These are phyloP conservation scores for Channa maculata DNA, from an alignment of 2,113 vertebrate genomes.

Conservation along the genomic window DNA sequence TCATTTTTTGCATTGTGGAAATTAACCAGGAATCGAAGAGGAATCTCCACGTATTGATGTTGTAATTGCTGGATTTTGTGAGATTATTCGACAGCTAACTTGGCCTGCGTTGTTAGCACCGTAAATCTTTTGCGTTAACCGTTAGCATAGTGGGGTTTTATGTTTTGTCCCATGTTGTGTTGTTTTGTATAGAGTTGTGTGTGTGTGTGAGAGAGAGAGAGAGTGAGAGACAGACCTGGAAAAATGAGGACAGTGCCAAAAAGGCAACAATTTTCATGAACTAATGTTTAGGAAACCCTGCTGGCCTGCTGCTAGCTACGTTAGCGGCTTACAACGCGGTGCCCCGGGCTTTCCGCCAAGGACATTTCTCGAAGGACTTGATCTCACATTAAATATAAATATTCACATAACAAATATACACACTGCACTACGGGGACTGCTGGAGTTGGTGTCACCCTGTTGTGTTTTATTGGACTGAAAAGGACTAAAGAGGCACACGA, in stretches of 20 bases:
- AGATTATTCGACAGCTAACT: not conserved
- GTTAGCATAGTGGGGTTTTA: slow-evolving; percentile 49
- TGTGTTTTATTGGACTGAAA: slow-evolving; percentile 66
- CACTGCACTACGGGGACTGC: slow-evolving; percentile 44
- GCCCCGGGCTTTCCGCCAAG: slow-evolving; percentile 40
- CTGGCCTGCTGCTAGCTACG: slow-evolving; percentile 55
- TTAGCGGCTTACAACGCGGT: slow-evolving; percentile 26
- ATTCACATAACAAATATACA: slow-evolving; percentile 1
- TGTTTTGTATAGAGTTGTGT: not conserved
- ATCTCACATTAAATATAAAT: slow-evolving; percentile 10
- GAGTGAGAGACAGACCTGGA: too few species aligned
- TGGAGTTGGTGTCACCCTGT: slow-evolving; percentile 54
- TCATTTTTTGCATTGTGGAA: not conserved
- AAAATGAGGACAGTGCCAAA: slow-evolving; percentile 20
- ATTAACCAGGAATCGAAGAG: slow-evolving; percentile 2
- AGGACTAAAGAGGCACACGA: slow-evolving; percentile 56
- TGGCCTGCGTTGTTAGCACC: slow-evolving; percentile 31
- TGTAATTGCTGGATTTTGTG: slow-evolving; percentile 33
- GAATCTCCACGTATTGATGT: not conserved
- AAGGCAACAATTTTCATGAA: slow-evolving; percentile 29
- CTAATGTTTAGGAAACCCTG: slow-evolving; percentile 30
- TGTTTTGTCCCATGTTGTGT: slow-evolving; percentile 31
- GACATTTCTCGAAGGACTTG: slow-evolving; percentile 64
- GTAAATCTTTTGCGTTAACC: not conserved
- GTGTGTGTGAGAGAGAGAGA: too few species aligned